Evolutionary conservation across 1,140 invertebrate genomes (phyloP).

Genomic region (Zaprionus lachaisei): DNA sequence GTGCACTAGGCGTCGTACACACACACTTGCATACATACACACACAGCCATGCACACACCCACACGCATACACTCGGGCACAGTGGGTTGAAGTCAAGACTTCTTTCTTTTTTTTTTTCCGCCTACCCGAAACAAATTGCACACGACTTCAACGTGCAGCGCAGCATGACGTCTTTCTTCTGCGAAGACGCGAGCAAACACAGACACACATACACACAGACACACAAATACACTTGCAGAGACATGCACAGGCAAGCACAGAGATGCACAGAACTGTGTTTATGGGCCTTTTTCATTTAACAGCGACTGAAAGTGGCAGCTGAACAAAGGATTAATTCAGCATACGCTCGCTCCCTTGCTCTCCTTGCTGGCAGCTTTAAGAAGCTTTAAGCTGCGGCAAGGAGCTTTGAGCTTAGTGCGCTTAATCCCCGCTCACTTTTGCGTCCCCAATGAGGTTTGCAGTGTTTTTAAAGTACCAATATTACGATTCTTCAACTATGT

Average conservation of each 20-base stretch:
- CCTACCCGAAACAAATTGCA: slow-evolving; percentile 27
- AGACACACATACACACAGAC: slow-evolving; percentile 19
- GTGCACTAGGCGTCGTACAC: slow-evolving; percentile 25
- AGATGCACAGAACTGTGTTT: slow-evolving; percentile 2
- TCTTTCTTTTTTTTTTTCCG: slow-evolving; percentile 24
- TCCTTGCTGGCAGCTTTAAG: not conserved
- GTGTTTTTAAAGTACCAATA: slow-evolving; percentile 14
- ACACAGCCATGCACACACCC: slow-evolving; percentile 25
- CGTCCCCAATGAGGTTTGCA: not conserved
- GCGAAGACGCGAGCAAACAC: not conserved
- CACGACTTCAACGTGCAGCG: slow-evolving; percentile 8
- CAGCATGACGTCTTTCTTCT: slow-evolving; percentile 7
- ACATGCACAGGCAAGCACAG: slow-evolving; percentile 4
- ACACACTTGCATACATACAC: slow-evolving; percentile 33
- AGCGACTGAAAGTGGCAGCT: slow-evolving; percentile 10
- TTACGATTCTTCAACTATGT: slow-evolving; percentile 16
- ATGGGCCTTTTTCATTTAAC: slow-evolving; percentile 25
- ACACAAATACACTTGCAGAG: not conserved
- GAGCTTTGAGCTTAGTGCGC: not conserved
- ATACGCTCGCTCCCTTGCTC: not conserved
- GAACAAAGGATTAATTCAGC: slow-evolving; percentile 2
- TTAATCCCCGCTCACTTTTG: not conserved
- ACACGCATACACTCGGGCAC: slow-evolving; percentile 36
- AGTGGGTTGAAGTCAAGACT: slow-evolving; percentile 59
- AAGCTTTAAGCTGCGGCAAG: not conserved